Evolutionary conservation across 1,140 invertebrate genomes (phyloP), one percentile per base, ranked within the genome.

Genomic region (Spodoptera litura): DNA sequence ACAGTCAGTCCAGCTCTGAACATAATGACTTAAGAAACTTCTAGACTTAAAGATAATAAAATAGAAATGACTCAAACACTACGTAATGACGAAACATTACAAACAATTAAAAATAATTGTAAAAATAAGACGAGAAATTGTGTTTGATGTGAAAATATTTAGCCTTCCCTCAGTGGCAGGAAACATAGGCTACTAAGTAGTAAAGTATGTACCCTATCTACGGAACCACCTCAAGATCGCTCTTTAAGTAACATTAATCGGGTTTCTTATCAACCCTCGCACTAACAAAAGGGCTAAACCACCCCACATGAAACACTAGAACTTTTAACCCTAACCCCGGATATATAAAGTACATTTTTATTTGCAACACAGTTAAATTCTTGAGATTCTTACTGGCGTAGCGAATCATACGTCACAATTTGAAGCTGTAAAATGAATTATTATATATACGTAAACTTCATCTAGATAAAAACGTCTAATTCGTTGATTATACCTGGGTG

Each of bases 241-340:
- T 83, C 86, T 92, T 89, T 93, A 91, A 94, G 92, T 94, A 92
- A 94, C 92, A 94, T 94, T 94, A 94, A 94, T 94, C 88, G 91
- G 86, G 87, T 88, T 88, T 87, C 78, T 61, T 68, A 77, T 62
- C 52, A 20, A 20, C 74, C 8, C 31, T 10, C 27, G 11, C 38
- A 66, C 31, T 31, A 12, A 12, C 9, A 56, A 77, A 77, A 77
- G 5, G 74, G 20, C 31, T 0, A 11, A 77, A 68, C n/a, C 25
- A 0, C 3, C 4, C 11, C 11, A 11, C 31, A 44, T 1, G 9
- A 13, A 3, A 11, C 44, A 13, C 1, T 2, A 56, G 3, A 58
- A 68, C 20, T 35, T 27, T 31, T 10, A 59, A 49, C 71, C 38
- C 25, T 59, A 59, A 27, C 20, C 12, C 3, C 0, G 0, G 20